phyloP scores from a whole-genome alignment of 2,113 vertebrate species.

The Oryzias woworae region DNA sequence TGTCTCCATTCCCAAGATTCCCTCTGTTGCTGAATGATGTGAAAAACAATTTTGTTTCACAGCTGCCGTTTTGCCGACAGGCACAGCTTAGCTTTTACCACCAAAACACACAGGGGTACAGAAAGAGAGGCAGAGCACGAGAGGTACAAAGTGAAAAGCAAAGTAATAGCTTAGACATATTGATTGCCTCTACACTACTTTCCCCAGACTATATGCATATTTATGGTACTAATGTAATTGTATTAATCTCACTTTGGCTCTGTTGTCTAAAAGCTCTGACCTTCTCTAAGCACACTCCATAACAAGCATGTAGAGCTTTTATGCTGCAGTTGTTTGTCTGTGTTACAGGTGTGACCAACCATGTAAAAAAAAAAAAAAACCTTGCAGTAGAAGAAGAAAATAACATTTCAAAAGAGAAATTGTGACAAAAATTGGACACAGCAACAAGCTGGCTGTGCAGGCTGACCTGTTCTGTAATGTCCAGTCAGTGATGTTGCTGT shows the following conservation, averaged over 20 bases:
- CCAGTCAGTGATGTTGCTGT: constrained; percentile 85
- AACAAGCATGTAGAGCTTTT: constrained; percentile 10
- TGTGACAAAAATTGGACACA: neutral
- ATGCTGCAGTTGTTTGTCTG: constrained; percentile 11
- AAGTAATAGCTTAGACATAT: constrained; percentile 41
- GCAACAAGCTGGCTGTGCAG: neutral
- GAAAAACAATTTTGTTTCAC: constrained; percentile 65
- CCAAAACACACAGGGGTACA: constrained; percentile 27
- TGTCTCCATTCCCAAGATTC: constrained; percentile 43
- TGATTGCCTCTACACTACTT: constrained; percentile 42
- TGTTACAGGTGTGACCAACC: neutral
- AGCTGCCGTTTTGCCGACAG: constrained; percentile 49
- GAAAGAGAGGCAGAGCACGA: constrained; percentile 5
- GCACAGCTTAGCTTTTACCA: constrained; percentile 46
- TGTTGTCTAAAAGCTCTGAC: constrained; percentile 48
- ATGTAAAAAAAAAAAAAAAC: neutral
- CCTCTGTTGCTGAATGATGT: constrained; percentile 54
- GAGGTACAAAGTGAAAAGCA: constrained; percentile 1
- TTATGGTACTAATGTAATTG: constrained; percentile 56
- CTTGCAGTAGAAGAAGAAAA: neutral
- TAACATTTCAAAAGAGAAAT: neutral
- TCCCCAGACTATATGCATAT: constrained; percentile 53
- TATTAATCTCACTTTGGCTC: constrained; percentile 57
- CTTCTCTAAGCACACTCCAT: constrained; percentile 35
- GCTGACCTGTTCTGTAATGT: constrained; percentile 89